Base-by-base conservation (phyloP, 2,888 invertebrate genomes). In the Lysandra coridon region DNA sequence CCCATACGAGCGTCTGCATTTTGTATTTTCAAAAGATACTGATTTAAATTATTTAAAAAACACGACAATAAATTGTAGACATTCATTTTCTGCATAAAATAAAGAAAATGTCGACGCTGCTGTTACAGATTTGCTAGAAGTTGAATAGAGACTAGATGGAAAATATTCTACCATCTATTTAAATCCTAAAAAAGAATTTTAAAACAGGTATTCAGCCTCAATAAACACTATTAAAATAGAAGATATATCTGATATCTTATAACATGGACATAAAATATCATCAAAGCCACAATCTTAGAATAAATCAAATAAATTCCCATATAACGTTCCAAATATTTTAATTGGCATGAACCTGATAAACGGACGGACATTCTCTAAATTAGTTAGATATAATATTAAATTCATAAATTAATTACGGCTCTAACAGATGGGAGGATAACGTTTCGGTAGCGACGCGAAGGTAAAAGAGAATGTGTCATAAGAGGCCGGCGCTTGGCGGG, bases 1-100 rank as follows among this genome's bases (percentile, higher is more conserved):
- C 80, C 74, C 79, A 62, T 75, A 62, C 69, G 40, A 37, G 44
- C 40, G 74, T 75, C 53, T 37, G 73, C 60, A 33, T 76, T 76
- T 76, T 76, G 76, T 76, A 76, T 53, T 53, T 57, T 76, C 30
- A 76, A 57, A 30, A 5, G 53, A 57, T 17, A 14, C 33, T 7
- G 76, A 33, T 76, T 76, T 76, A 76, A 76, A 76, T 64, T 64
- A 64, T 23, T 30, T 4, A 64, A 62, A 64, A 64, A 64, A 62
- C n/a, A 62, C 17, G 30, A 1, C 64, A 23, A 4, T 64, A 17
- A 57, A 57, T 30, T 64, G 1, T 64, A 12, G 33, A 33, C 33
- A 4, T 69, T 69, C 64, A 49, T 10, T 49, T 49, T 49, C 49
- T 49, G 3, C 49, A 49, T 49, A 49, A 10, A 49, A 49, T 49